Evolutionary conservation across 2,113 vertebrate species (phyloP).

Genomic region (Neomonachus schauinslandi): DNA sequence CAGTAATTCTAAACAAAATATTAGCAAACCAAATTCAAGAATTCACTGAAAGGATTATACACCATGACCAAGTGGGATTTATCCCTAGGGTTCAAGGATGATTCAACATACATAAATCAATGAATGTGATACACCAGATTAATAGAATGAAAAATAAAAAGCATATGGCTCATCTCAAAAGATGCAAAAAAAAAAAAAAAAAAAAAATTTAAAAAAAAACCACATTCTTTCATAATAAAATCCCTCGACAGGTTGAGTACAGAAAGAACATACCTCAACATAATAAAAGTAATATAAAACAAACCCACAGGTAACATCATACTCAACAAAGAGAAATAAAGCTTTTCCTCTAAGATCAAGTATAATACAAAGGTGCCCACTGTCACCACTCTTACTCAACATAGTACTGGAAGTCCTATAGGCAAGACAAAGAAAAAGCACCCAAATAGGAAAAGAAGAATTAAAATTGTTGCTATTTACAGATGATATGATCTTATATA

Average conservation of each 20-base stretch:
- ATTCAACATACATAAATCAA: neutral
- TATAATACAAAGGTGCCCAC: neutral
- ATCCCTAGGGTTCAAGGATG: neutral
- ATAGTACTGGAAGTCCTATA: neutral
- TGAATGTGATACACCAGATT: neutral
- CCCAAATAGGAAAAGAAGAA: neutral
- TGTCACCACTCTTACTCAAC: neutral
- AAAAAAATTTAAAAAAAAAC: neutral
- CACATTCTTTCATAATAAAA: neutral
- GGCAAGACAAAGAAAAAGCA: neutral
- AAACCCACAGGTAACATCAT: neutral
- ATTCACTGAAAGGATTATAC: neutral
- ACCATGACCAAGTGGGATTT: neutral
- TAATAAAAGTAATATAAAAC: neutral
- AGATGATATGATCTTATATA: neutral
- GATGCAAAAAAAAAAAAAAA: neutral
- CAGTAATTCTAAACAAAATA: neutral
- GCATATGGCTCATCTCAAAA: neutral
- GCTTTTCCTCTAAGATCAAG: neutral
- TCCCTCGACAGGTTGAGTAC: neutral
- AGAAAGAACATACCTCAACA: neutral
- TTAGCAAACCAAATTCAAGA: neutral
- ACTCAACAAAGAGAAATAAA: neutral
- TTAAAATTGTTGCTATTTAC: neutral
- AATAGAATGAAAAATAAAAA: neutral